A percentile compares a stretch with the other conserved stretches of the same genome.
Conservation (phyloP, 2,113 vertebrate genomes). For the Hypocryptadius cinnamomeus region DNA sequence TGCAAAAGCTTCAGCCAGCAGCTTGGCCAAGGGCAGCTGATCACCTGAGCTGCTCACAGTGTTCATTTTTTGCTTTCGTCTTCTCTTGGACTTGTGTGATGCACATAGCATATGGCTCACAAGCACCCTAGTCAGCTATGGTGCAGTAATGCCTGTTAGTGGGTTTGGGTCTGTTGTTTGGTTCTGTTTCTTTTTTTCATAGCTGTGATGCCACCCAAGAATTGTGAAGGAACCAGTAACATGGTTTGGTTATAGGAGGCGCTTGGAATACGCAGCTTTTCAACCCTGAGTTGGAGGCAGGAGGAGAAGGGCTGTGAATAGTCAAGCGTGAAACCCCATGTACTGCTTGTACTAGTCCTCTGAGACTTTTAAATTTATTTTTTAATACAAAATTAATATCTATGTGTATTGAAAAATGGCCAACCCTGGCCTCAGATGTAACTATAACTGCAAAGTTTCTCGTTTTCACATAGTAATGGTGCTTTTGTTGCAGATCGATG, state of each 20-base stretch:
- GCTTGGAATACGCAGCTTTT: neutral
- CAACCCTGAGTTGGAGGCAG: neutral
- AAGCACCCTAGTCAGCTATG: rapidly evolving
- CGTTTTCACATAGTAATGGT: neutral
- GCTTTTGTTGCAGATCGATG: conserved; percentile 78
- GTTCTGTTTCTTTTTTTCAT: neutral
- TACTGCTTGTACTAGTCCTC: neutral
- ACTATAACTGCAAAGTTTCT: neutral
- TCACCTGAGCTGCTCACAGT: neutral
- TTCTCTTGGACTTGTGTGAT: neutral
- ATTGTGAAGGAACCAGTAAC: neutral
- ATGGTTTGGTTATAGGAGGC: neutral
- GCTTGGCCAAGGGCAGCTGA: neutral
- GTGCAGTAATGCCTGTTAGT: neutral
- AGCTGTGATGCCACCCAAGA: neutral
- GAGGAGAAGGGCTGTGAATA: neutral
- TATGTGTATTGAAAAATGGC: neutral
- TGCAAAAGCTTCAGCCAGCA: neutral
- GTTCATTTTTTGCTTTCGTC: neutral
- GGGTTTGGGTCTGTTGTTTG: rapidly evolving
- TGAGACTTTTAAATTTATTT: neutral
- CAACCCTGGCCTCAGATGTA: neutral
- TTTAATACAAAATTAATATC: neutral
- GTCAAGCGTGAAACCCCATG: rapidly evolving
- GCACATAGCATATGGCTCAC: rapidly evolving